A percentile compares a stretch with the other conserved stretches of the same genome.
Evolutionary conservation across 2,113 vertebrate species (phyloP).

Genomic region (Corythaeola cristata): DNA sequence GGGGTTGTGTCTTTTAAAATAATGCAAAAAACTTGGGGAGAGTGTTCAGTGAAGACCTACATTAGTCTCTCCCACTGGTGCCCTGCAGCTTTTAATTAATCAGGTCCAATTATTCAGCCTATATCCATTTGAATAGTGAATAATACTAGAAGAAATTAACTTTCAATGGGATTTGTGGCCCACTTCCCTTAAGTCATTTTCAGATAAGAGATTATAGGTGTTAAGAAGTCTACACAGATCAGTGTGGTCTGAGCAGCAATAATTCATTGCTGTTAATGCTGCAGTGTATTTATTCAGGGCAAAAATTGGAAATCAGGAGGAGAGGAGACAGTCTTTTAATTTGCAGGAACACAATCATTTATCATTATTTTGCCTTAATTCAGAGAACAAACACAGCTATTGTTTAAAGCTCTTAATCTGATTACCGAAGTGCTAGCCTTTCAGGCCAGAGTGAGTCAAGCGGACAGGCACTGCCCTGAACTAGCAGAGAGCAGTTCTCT

Average conservation of each 20-base stretch:
- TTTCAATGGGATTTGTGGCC: conserved; percentile 41
- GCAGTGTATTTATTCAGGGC: conserved; percentile 40
- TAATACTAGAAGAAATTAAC: conserved; percentile 68
- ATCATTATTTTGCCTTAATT: conserved; percentile 70
- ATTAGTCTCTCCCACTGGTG: not conserved
- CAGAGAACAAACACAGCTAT: conserved; percentile 78
- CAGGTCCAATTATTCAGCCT: conserved; percentile 31
- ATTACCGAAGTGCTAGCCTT: conserved; percentile 62
- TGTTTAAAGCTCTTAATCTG: conserved; percentile 66
- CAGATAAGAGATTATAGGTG: conserved; percentile 64
- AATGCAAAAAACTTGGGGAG: not conserved
- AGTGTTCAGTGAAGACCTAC: not conserved
- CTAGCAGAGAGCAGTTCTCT: not conserved
- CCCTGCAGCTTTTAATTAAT: conserved; percentile 42
- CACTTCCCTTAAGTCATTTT: conserved; percentile 41
- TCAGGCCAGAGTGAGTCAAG: not conserved
- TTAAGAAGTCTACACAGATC: conserved; percentile 35
- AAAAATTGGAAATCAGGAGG: conserved; percentile 54
- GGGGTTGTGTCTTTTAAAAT: not conserved
- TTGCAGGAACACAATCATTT: conserved; percentile 72
- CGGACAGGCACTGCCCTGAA: not conserved
- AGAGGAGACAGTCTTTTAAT: conserved; percentile 63
- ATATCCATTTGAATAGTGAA: conserved; percentile 62
- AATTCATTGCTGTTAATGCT: conserved; percentile 32
- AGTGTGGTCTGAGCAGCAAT: conserved; percentile 24